These are phyloP conservation scores for Cebidichthys violaceus DNA, from an alignment of 2,113 vertebrate genomes.

Conservation along the genomic window DNA sequence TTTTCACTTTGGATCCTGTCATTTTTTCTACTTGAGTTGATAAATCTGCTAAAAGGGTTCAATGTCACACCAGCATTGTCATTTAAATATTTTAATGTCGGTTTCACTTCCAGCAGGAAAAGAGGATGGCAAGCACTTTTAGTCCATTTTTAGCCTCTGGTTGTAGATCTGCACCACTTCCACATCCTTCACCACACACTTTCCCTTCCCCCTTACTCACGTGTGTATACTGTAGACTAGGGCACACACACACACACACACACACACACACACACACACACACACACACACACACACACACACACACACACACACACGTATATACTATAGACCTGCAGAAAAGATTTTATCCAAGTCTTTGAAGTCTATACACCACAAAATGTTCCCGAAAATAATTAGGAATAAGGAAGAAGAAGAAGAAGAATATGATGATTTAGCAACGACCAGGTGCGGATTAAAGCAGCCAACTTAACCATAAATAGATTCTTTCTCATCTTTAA, in stretches of 20 bases:
- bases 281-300: not conserved
- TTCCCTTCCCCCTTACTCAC: constrained; percentile 9
- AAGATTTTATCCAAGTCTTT: constrained; percentile 32
- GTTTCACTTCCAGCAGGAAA: constrained; percentile 63
- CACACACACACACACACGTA: not conserved
- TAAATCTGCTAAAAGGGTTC: constrained; percentile 73
- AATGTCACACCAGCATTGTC: constrained; percentile 67
- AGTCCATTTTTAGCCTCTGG: constrained; percentile 67
- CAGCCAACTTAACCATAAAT: not conserved
- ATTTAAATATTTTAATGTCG: constrained; percentile 79
- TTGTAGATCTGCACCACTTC: constrained; percentile 49
- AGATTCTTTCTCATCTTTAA: constrained; percentile 22
- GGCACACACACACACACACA: not conserved
- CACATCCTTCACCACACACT: constrained; percentile 19
- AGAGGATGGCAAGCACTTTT: constrained; percentile 59
- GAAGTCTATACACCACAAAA: constrained; percentile 38
- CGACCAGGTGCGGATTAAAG: constrained; percentile 13
- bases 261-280: not conserved
- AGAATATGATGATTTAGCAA: constrained; percentile 28
- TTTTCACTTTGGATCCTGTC: constrained; percentile 51
- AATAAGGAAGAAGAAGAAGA: not conserved
- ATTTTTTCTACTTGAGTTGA: constrained; percentile 65
- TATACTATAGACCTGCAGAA: constrained; percentile 1
- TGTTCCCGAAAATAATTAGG: constrained; percentile 32
- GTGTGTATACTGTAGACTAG: constrained; percentile 24